phyloP scores from a whole-genome alignment of 2,888 invertebrate species.

The Lithophane leautieri region DNA sequence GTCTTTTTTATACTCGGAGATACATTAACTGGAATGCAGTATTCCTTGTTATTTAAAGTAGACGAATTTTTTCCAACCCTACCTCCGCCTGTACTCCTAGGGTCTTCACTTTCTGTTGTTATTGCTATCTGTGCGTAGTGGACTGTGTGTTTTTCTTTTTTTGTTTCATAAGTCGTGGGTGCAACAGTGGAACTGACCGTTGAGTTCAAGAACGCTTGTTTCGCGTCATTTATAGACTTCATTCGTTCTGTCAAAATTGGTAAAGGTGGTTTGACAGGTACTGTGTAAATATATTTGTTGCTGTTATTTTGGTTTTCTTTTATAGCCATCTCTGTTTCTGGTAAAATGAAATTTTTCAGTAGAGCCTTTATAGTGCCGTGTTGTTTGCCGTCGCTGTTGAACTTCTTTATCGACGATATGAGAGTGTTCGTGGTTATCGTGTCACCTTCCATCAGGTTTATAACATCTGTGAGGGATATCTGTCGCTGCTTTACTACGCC shows the following conservation, averaged over 20 bases:
- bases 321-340: constrained; percentile 86
- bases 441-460: constrained; percentile 86
- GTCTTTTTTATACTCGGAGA: constrained; percentile 77
- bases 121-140: constrained; percentile 87
- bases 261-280: constrained; percentile 80
- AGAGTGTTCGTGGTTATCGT: constrained; percentile 81
- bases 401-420: constrained; percentile 82
- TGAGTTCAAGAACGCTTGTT: constrained; percentile 84
- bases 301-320: constrained; percentile 82
- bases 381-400: constrained; percentile 80
- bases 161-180: constrained; percentile 66
- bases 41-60: constrained; percentile 70
- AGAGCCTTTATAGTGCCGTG: constrained; percentile 84
- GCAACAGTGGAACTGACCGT: constrained; percentile 75
- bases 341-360: constrained; percentile 84
- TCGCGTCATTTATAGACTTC: constrained; percentile 83
- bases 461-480: constrained; percentile 83
- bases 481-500: constrained; percentile 83
- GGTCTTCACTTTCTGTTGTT: constrained; percentile 84
- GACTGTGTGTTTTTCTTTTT: constrained; percentile 55
- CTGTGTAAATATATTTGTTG: constrained; percentile 82
- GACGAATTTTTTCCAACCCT: constrained; percentile 66
- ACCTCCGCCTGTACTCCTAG: constrained; percentile 88
- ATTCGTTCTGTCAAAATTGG: constrained; percentile 77
- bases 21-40: constrained; percentile 67